Percentiles rank a stretch among this genome's conserved stretches.
Conservation (phyloP, 2,888 invertebrate genomes). For the Drepanosiphum platanoidis region DNA sequence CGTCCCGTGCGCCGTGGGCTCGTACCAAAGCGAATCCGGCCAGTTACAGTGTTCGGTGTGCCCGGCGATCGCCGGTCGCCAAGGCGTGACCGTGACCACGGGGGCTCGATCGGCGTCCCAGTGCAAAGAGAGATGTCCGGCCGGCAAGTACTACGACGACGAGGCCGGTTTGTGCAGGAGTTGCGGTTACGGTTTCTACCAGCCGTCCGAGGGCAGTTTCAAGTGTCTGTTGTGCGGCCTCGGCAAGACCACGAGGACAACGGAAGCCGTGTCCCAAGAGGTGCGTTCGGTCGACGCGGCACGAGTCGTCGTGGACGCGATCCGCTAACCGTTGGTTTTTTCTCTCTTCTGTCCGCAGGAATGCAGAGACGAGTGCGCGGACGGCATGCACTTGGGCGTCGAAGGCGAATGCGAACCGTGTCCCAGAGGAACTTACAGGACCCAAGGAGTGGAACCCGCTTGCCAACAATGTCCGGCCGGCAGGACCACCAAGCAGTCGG, state of each 20-base stretch:
- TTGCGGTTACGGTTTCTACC: slow-evolving; percentile 95
- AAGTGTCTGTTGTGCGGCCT: slow-evolving; percentile 87
- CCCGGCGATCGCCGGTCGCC: slow-evolving; percentile 88
- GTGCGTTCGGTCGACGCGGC: slow-evolving; percentile 63
- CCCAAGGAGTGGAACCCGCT: slow-evolving; percentile 86
- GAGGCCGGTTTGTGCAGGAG: slow-evolving; percentile 87
- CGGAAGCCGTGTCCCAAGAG: slow-evolving; percentile 85
- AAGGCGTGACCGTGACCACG: slow-evolving; percentile 86
- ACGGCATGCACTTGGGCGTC: slow-evolving; percentile 84
- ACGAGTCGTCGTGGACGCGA: neutral
- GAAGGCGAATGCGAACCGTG: slow-evolving; percentile 94
- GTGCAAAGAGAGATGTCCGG: slow-evolving; percentile 92
- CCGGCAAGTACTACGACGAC: slow-evolving; percentile 93
- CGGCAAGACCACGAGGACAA: slow-evolving; percentile 90
- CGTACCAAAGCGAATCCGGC: slow-evolving; percentile 93
- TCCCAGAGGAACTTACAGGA: slow-evolving; percentile 86
- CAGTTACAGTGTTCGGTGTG: slow-evolving; percentile 89
- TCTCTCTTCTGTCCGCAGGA: slow-evolving; percentile 69
- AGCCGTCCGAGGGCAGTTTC: slow-evolving; percentile 90
- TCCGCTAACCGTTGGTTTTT: neutral
- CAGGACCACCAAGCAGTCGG: slow-evolving; percentile 86
- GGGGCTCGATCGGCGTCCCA: slow-evolving; percentile 89
- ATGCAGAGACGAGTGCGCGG: slow-evolving; percentile 89
- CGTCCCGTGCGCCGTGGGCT: slow-evolving; percentile 85
- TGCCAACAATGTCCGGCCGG: slow-evolving; percentile 90